Evolutionary conservation across 2,113 vertebrate species (phyloP).

Genomic region (Nycticebus coucang): DNA sequence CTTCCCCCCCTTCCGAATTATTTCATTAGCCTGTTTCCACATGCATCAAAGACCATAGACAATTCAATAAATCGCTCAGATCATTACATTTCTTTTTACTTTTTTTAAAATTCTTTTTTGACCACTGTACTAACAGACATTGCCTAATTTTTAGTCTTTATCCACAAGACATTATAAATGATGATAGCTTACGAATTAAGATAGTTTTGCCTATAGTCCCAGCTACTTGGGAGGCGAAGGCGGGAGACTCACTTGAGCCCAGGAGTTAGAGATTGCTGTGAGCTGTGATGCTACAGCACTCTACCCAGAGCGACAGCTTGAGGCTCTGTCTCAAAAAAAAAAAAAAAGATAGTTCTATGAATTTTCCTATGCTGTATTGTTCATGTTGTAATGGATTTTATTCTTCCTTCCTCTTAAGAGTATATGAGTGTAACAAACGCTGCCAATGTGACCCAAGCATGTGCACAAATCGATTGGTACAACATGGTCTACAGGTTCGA

Average conservation of each 20-base stretch:
- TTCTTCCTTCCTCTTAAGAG: conserved; percentile 84
- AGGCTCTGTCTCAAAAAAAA: no score
- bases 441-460: conserved; percentile 93
- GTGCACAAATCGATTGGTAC: conserved; percentile 97
- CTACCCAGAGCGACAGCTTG: no score
- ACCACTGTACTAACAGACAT: neutral
- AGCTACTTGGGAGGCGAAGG: no score
- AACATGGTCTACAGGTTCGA: conserved; percentile 96
- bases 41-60: neutral
- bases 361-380: neutral
- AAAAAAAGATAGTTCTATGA: neutral
- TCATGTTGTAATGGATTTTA: conserved; percentile 25
- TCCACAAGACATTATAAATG: neutral
- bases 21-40: neutral
- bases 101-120: no score
- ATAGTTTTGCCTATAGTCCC: neutral
- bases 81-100: neutral
- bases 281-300: no score
- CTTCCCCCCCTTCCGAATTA: neutral
- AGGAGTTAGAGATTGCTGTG: no score
- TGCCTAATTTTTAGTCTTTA: neutral
- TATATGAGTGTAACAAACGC: conserved; percentile 97
- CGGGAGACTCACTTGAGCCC: no score
- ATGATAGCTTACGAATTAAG: neutral
- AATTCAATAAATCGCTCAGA: neutral